These are phyloP conservation scores for Myioborus melanocephalus DNA, from an alignment of 2,797 vertebrate species.

Conservation along the genomic window DNA sequence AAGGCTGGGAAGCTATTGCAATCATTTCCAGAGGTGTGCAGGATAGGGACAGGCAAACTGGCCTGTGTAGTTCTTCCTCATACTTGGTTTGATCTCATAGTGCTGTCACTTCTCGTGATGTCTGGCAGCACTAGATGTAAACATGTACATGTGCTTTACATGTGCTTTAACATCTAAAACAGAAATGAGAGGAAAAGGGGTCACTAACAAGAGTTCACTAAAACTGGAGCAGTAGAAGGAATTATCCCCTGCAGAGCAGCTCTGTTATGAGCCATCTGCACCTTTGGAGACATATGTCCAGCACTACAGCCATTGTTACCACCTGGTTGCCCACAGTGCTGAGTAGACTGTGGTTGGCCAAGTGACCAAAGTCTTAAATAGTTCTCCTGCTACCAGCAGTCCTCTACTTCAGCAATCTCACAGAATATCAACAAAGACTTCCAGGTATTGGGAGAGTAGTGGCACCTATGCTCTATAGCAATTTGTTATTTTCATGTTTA, in stretches of 20 bases:
- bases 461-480: not conserved
- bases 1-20: not conserved
- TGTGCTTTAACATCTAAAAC: not conserved
- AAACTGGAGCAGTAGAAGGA: not conserved
- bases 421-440: not conserved
- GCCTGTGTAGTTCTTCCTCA: not conserved
- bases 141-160: not conserved
- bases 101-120: not conserved
- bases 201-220: not conserved
- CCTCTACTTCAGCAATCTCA: not conserved
- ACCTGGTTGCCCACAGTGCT: not conserved
- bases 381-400: not conserved
- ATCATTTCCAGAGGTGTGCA: not conserved
- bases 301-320: not conserved
- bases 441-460: not conserved
- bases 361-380: not conserved
- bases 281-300: not conserved
- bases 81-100: not conserved
- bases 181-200: not conserved
- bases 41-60: not conserved
- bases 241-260: not conserved
- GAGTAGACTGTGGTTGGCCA: not conserved
- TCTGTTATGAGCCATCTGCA: not conserved
- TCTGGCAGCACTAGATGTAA: not conserved
- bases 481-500: not conserved